Percentiles rank a stretch among this genome's conserved stretches.
These are phyloP conservation scores for Mellivora capensis DNA, from an alignment of 2,113 vertebrate species.

Conservation along the genomic window DNA sequence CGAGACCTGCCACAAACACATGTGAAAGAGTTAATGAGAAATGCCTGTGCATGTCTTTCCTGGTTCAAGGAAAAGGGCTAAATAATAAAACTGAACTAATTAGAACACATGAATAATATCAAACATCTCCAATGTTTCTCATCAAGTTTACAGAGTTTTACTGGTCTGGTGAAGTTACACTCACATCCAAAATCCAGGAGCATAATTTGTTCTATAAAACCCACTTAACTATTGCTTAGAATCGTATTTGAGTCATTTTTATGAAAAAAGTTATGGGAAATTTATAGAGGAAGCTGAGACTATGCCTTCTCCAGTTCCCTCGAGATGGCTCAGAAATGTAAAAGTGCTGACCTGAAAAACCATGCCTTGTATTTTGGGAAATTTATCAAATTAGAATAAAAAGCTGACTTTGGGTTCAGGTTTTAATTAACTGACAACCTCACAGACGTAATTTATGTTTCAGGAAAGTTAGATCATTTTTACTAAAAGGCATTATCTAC, in stretches of 20 bases:
- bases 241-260: background rate
- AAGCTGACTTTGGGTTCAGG: background rate
- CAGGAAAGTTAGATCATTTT: background rate
- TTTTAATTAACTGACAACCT: background rate
- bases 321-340: background rate
- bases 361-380: background rate
- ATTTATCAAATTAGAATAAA: slow-evolving; percentile 18
- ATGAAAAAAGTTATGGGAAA: slow-evolving; percentile 45
- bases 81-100: slow-evolving; percentile 53
- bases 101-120: slow-evolving; percentile 35
- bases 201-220: slow-evolving; percentile 19
- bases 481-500: background rate
- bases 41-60: slow-evolving; percentile 42
- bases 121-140: slow-evolving; percentile 42
- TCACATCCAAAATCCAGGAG: slow-evolving; percentile 18
- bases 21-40: slow-evolving; percentile 58
- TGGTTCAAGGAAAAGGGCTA: slow-evolving; percentile 31
- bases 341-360: background rate
- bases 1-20: slow-evolving; percentile 55
- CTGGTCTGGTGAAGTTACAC: slow-evolving; percentile 1
- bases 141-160: slow-evolving; percentile 59
- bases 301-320: background rate
- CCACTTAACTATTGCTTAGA: background rate
- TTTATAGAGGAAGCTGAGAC: background rate
- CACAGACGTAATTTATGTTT: background rate